Conservation (phyloP, 2,113 vertebrate genomes). For the Beaufortia kweichowensis region DNA sequence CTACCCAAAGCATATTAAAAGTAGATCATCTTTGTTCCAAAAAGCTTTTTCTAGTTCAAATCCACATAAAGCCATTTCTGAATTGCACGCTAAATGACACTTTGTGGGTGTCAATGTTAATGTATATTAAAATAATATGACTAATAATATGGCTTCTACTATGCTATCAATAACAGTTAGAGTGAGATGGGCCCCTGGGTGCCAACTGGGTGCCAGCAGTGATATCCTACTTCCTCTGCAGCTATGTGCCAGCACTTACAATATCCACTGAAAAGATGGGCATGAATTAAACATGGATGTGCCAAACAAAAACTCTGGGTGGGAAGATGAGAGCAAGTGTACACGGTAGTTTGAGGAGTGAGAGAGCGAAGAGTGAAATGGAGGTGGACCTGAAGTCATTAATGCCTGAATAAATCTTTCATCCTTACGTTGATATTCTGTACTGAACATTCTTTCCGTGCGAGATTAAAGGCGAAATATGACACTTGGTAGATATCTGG, state of each 20-base stretch:
- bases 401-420: not conserved
- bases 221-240: constrained; percentile 37
- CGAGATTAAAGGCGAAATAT: constrained; percentile 91
- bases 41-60: no score
- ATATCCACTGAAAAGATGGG: constrained; percentile 33
- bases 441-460: constrained; percentile 87
- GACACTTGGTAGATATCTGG: constrained; percentile 98
- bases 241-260: constrained; percentile 21
- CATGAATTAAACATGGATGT: constrained; percentile 41
- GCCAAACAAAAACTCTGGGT: not conserved
- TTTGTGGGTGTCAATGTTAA: constrained; percentile 12
- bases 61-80: not conserved
- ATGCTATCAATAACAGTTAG: constrained; percentile 49
- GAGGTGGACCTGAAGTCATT: not conserved
- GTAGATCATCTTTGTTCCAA: no score
- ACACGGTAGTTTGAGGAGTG: not conserved
- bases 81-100: constrained; percentile 17
- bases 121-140: constrained; percentile 35
- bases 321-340: not conserved
- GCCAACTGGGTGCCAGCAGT: constrained; percentile 42
- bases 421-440: constrained; percentile 89
- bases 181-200: constrained; percentile 34
- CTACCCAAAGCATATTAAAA: no score
- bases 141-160: constrained; percentile 49
- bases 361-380: not conserved